These are phyloP conservation scores for Frankliniella intonsa DNA, from an alignment of 2,888 invertebrate genomes.

Conservation along the genomic window DNA sequence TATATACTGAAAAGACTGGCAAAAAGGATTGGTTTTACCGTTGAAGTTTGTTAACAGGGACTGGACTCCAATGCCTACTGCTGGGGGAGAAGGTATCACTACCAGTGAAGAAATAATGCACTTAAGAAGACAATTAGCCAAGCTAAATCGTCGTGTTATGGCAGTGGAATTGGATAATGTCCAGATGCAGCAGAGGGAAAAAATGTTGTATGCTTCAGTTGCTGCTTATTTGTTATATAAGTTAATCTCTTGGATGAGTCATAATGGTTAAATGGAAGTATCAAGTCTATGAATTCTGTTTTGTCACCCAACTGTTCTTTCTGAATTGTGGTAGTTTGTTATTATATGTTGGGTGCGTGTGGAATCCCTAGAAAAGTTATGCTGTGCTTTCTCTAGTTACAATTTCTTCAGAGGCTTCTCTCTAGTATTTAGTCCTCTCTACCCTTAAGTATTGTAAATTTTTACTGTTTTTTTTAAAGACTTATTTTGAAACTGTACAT, in stretches of 20 bases:
- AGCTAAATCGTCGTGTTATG: constrained; percentile 80
- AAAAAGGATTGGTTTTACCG: neutral
- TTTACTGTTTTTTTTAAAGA: no score
- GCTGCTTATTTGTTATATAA: constrained; percentile 82
- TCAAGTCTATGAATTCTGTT: constrained; percentile 44
- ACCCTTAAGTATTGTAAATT: no score
- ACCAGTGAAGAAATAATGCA: constrained; percentile 75
- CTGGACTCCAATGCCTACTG: constrained; percentile 60
- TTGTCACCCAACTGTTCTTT: no score
- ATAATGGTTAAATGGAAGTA: neutral
- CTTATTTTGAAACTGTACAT: no score
- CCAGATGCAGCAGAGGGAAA: constrained; percentile 79
- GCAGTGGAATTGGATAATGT: constrained; percentile 80
- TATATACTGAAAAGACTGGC: neutral
- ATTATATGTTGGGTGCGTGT: neutral
- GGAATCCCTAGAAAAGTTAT: neutral
- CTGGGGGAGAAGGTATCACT: constrained; percentile 50
- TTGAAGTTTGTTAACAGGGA: constrained; percentile 50
- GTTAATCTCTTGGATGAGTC: constrained; percentile 70
- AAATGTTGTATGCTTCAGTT: constrained; percentile 76
- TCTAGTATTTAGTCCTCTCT: neutral
- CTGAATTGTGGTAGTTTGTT: no score
- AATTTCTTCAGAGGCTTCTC: neutral
- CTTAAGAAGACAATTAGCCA: constrained; percentile 78
- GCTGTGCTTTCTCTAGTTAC: neutral